These are phyloP conservation scores for Chironex yamaguchii DNA, from an alignment of 30 jellyfish, hydroid and myxozoan species.

Conservation along the genomic window DNA sequence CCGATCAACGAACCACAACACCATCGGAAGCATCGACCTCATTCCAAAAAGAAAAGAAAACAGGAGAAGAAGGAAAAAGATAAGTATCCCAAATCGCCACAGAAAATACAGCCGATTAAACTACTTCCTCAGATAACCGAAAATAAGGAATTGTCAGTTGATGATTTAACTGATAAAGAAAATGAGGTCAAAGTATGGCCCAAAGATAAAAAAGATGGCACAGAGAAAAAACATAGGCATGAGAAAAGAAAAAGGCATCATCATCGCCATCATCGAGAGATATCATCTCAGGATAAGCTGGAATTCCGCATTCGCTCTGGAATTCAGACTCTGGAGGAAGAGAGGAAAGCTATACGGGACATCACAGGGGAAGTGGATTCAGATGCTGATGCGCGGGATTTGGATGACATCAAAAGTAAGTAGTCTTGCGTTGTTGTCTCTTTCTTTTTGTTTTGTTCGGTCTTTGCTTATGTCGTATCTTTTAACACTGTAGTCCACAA, in stretches of 20 bases:
- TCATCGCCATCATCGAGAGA: conserved; percentile 84
- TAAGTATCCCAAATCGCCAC: conserved; percentile 74
- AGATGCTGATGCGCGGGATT: conserved; percentile 53
- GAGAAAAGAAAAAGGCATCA: conserved; percentile 5
- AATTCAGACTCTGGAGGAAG: conserved; percentile 94
- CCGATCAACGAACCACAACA: conserved; percentile 51
- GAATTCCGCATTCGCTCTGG: conserved; percentile 97
- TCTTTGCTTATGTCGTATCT: too few species aligned
- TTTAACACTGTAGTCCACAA: too few species aligned
- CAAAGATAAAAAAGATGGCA: conserved; percentile 71
- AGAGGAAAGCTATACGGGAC: conserved; percentile 83
- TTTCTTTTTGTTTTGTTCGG: not conserved
- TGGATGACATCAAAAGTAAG: conserved; percentile 80
- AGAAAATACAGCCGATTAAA: conserved; percentile 68
- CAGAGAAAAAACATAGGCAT: conserved; percentile 47
- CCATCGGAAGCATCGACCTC: conserved; percentile 54
- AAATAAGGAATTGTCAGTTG: conserved; percentile 64
- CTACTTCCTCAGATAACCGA: conserved; percentile 83
- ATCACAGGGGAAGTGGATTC: conserved; percentile 67
- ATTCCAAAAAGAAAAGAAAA: conserved; percentile 24
- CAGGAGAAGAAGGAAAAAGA: conserved; percentile 56
- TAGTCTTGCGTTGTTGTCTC: not conserved
- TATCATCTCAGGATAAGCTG: conserved; percentile 73
- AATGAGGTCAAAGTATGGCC: conserved; percentile 73
- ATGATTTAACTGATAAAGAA: conserved; percentile 59